phyloP scores from a whole-genome alignment of 1,140 invertebrate species.

The Adelges cooleyi region DNA sequence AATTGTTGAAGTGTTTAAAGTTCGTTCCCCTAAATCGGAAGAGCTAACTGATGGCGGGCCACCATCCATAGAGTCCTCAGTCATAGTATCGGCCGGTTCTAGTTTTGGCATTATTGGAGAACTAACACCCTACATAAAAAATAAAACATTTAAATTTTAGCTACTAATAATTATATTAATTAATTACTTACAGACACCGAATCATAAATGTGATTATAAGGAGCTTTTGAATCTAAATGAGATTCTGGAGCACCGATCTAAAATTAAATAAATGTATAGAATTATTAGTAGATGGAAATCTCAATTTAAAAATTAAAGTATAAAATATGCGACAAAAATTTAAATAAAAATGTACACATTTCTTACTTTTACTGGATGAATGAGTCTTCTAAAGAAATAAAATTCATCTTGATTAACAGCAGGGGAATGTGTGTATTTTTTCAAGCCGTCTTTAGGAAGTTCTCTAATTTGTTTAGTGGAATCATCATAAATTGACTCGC shows the following conservation, averaged over 20 bases:
- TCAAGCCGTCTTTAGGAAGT: conserved; percentile 55
- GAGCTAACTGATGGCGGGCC: conserved; percentile 62
- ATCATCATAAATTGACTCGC: conserved; percentile 88
- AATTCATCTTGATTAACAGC: conserved; percentile 86
- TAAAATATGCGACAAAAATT: too few relatives aligned
- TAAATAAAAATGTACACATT: background rate
- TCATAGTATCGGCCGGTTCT: conserved; percentile 41
- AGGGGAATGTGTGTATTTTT: conserved; percentile 71
- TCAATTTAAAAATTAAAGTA: too few relatives aligned
- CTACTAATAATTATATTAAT: conserved; percentile 38
- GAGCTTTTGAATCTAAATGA: conserved; percentile 22
- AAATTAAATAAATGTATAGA: background rate
- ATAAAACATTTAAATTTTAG: background rate
- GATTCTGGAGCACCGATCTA: conserved; percentile 26
- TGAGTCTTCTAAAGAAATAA: conserved; percentile 69
- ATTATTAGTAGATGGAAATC: background rate
- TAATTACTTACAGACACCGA: conserved; percentile 41
- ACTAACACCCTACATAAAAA: background rate
- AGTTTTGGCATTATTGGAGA: conserved; percentile 44
- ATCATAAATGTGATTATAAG: conserved; percentile 43
- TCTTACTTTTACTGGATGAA: conserved; percentile 60
- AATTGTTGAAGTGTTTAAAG: conserved; percentile 32
- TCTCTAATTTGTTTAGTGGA: conserved; percentile 66
- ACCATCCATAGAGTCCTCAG: conserved; percentile 59
- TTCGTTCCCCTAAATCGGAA: conserved; percentile 45